phyloP scores from a whole-genome alignment of 2,113 vertebrate genomes.

The Eonycteris spelaea region DNA sequence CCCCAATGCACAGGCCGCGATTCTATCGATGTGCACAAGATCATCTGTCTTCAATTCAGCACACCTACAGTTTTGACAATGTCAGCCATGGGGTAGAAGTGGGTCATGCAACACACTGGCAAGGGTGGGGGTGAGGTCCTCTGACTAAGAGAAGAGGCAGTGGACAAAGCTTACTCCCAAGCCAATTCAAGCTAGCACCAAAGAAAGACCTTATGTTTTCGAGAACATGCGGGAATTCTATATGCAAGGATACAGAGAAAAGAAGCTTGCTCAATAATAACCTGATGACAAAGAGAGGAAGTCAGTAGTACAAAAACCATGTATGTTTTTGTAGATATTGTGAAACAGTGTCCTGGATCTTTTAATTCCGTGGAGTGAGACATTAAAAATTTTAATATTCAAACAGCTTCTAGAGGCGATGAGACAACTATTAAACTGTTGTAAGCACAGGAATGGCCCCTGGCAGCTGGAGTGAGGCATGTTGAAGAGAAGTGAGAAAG shows the following conservation, averaged over 20 bases:
- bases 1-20: neutral
- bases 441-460: neutral
- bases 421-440: neutral
- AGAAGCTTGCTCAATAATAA: neutral
- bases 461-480: neutral
- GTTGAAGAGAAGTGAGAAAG: neutral
- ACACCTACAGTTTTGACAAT: neutral
- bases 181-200: neutral
- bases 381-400: neutral
- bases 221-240: neutral
- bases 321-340: neutral
- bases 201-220: neutral
- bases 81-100: neutral
- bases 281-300: neutral
- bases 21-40: neutral
- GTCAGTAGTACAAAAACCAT: neutral
- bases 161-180: neutral
- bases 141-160: neutral
- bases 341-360: neutral
- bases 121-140: neutral
- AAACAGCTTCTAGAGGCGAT: neutral
- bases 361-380: neutral
- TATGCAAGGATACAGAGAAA: neutral
- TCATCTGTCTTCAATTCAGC: neutral
- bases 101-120: neutral